Conservation (phyloP, 2,797 vertebrate genomes). For the Sebastes minor region DNA sequence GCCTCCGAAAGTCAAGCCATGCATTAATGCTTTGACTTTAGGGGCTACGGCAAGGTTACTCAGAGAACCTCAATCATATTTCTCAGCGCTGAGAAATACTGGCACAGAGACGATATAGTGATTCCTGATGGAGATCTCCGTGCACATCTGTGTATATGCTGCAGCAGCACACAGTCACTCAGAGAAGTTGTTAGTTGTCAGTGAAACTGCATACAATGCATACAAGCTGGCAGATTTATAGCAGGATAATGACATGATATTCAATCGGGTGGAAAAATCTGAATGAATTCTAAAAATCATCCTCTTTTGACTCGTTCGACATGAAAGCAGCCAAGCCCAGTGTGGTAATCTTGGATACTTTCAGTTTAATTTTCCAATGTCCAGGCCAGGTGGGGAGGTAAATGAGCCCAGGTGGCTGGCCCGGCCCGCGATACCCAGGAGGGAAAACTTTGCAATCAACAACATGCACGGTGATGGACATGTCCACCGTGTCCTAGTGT, state of each 20-base stretch:
- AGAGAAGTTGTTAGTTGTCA: conserved; percentile 28
- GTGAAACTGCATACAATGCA: conserved; percentile 12
- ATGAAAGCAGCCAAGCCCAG: conserved; percentile 2
- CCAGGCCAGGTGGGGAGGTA: conserved; percentile 49
- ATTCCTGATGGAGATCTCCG: conserved; percentile 37
- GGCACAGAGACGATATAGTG: not conserved
- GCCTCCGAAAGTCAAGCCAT: conserved; percentile 18
- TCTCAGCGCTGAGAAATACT: conserved; percentile 13
- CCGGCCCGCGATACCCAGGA: conserved; percentile 33
- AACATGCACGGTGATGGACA: conserved; percentile 39
- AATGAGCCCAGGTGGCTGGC: conserved; percentile 58
- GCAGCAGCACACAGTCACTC: conserved; percentile 5
- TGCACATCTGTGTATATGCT: conserved; percentile 8
- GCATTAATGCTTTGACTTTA: conserved; percentile 50
- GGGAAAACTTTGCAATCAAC: conserved; percentile 36
- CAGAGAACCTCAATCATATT: conserved; percentile 30
- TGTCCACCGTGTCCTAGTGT: conserved; percentile 22
- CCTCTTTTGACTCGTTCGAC: conserved; percentile 5
- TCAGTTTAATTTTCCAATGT: conserved; percentile 33
- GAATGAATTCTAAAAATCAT: conserved; percentile 23
- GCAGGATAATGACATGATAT: conserved; percentile 16
- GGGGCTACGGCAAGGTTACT: conserved; percentile 38
- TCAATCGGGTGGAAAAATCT: conserved; percentile 13
- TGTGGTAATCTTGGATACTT: conserved; percentile 22
- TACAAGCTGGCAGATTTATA: conserved; percentile 17